Conservation (phyloP, 1,140 invertebrate species). For the Ceratina calcarata region DNA sequence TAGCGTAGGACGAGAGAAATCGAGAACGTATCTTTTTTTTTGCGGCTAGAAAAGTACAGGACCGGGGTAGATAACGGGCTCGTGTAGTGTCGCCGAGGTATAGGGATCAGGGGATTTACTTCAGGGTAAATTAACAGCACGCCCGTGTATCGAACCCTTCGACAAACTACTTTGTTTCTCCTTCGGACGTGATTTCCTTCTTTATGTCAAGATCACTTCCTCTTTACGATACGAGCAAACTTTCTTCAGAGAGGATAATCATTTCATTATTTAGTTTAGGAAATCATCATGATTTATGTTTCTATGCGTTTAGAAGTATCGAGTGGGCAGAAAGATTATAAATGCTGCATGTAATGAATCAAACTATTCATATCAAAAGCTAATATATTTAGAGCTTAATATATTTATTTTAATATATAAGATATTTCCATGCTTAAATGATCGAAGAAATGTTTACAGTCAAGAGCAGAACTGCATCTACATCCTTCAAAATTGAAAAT, state of each 20-base stretch:
- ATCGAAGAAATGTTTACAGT: too few relatives aligned
- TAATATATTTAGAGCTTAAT: too few relatives aligned
- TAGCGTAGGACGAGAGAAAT: not conserved
- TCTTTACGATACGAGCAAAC: not conserved
- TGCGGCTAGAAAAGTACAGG: slow-evolving; percentile 12
- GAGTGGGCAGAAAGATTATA: too few relatives aligned
- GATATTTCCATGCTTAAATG: too few relatives aligned
- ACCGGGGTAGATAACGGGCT: slow-evolving; percentile 8
- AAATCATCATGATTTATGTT: too few relatives aligned
- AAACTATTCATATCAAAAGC: too few relatives aligned
- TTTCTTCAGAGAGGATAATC: not conserved
- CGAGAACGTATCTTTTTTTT: not conserved
- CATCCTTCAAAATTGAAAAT: too few relatives aligned
- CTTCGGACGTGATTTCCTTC: not conserved
- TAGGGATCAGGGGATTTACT: slow-evolving; percentile 19
- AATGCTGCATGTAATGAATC: too few relatives aligned
- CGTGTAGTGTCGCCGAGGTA: not conserved
- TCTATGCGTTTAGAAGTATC: too few relatives aligned
- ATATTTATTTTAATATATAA: too few relatives aligned
- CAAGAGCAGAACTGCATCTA: too few relatives aligned
- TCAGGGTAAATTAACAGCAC: slow-evolving; percentile 18
- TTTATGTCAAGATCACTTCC: not conserved
- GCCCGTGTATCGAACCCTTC: slow-evolving; percentile 5
- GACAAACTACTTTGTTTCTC: slow-evolving; percentile 6
- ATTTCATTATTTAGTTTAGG: too few relatives aligned